Conservation (phyloP, 2,797 vertebrate genomes). For the Poeciliopsis gracilis region DNA sequence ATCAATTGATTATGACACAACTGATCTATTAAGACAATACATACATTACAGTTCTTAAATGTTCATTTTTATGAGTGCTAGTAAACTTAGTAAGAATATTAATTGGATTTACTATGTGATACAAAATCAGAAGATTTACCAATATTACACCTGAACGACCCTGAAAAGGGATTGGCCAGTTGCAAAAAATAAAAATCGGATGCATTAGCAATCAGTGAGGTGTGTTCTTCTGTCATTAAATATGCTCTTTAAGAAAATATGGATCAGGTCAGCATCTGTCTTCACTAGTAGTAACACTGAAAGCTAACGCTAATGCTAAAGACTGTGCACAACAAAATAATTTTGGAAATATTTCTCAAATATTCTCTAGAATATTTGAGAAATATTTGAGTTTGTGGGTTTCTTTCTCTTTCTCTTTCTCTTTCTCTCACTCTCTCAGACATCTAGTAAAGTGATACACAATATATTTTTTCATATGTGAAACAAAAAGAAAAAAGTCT, state of each 20-base stretch:
- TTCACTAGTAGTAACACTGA: background rate
- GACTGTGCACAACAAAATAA: too few relatives aligned
- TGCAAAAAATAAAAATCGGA: background rate
- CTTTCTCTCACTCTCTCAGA: too few relatives aligned
- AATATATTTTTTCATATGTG: too few relatives aligned
- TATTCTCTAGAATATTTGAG: too few relatives aligned
- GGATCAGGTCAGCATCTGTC: background rate
- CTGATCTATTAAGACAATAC: background rate
- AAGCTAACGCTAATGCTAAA: too few relatives aligned
- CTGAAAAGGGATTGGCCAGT: background rate
- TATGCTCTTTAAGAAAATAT: background rate
- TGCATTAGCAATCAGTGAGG: background rate
- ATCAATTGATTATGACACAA: background rate
- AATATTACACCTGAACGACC: background rate
- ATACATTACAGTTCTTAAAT: background rate
- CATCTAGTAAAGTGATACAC: too few relatives aligned
- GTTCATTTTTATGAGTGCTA: background rate
- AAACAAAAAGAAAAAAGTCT: too few relatives aligned
- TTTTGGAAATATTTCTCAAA: too few relatives aligned
- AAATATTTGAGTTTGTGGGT: too few relatives aligned
- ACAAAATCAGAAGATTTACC: background rate
- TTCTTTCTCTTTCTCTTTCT: too few relatives aligned
- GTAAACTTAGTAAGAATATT: background rate
- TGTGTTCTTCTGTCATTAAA: background rate
- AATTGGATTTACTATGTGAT: background rate